These are phyloP conservation scores for Orientallactaga sibirica DNA, from an alignment of 2,797 vertebrate species.

Conservation along the genomic window DNA sequence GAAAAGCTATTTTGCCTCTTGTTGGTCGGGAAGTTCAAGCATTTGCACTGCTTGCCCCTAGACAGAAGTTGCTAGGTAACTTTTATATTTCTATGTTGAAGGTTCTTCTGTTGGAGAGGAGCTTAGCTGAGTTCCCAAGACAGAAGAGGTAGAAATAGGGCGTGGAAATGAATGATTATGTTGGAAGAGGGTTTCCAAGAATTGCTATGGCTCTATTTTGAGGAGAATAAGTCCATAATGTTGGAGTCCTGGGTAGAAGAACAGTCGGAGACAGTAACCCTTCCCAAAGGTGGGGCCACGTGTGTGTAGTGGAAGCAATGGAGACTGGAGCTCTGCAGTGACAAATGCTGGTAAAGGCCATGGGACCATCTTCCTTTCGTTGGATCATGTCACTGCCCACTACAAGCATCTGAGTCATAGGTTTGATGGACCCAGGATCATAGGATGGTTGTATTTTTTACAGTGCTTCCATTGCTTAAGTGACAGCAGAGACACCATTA, in stretches of 20 bases:
- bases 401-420: not conserved
- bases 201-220: not conserved
- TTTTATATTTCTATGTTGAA: no score
- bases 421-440: not conserved
- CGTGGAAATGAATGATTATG: not conserved
- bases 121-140: not conserved
- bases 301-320: not conserved
- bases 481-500: not conserved
- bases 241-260: not conserved
- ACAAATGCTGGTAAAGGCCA: no score
- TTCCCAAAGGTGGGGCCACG: not conserved
- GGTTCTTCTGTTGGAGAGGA: not conserved
- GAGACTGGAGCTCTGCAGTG: not conserved
- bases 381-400: rapidly evolving
- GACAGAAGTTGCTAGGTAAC: not conserved
- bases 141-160: not conserved
- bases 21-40: not conserved
- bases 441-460: not conserved
- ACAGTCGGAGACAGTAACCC: no score
- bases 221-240: not conserved
- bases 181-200: not conserved
- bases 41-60: not conserved
- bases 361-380: not conserved
- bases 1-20: not conserved
- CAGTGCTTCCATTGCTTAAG: not conserved